Conservation (phyloP, 2,797 vertebrate genomes). For the Dipus sagitta region DNA sequence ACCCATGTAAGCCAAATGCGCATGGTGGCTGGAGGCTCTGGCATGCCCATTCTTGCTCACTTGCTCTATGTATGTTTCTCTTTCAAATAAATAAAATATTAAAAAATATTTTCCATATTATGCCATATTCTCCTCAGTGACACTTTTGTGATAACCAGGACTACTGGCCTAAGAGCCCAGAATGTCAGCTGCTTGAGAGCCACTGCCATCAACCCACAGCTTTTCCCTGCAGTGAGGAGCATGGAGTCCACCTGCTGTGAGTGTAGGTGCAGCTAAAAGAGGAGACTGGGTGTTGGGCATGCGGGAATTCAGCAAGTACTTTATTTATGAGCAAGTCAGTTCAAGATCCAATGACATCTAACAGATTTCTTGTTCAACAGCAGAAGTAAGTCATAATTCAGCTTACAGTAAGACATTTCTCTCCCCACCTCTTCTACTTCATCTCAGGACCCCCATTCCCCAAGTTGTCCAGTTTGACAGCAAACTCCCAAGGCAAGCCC, state of each 20-base stretch:
- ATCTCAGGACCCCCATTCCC: too few relatives aligned
- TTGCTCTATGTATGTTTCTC: too few relatives aligned
- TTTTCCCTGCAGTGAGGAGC: background rate
- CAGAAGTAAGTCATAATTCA: background rate
- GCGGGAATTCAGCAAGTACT: background rate
- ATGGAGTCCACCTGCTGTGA: too few relatives aligned
- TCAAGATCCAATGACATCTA: background rate
- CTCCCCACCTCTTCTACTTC: background rate
- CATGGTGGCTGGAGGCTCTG: too few relatives aligned
- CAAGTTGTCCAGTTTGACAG: too few relatives aligned
- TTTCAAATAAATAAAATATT: background rate
- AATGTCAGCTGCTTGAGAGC: background rate
- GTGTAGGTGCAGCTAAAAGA: background rate
- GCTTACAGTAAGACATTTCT: background rate
- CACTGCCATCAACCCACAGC: background rate
- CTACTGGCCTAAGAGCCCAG: background rate
- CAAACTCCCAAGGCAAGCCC: too few relatives aligned
- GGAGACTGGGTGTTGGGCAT: background rate
- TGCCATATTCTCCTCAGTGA: background rate
- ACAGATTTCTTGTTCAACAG: background rate
- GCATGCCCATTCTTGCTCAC: too few relatives aligned
- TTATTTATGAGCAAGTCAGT: slow-evolving; percentile 1
- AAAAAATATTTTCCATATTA: background rate
- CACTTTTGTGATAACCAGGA: background rate
- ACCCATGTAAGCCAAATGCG: too few relatives aligned